phyloP scores from a whole-genome alignment of 2,888 invertebrate species.

The Amphiduros pacificus region DNA sequence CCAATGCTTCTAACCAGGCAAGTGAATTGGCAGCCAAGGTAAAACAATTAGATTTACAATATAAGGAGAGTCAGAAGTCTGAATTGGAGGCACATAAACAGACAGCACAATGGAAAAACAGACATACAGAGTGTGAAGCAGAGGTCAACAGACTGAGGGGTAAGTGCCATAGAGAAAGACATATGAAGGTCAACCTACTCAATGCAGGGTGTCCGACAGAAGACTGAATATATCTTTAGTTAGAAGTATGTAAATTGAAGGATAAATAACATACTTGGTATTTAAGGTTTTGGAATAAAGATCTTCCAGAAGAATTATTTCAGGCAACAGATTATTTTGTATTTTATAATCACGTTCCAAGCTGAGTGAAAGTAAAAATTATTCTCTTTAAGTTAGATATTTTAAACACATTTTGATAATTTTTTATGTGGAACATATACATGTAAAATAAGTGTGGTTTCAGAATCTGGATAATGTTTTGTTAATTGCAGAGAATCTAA shows the following conservation, averaged over 20 bases:
- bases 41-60: conserved; percentile 37
- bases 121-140: conserved; percentile 32
- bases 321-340: too few species aligned
- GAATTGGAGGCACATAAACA: conserved; percentile 37
- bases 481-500: neutral
- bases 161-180: too few species aligned
- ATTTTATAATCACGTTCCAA: too few species aligned
- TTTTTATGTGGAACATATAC: neutral
- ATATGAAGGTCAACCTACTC: too few species aligned
- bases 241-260: too few species aligned
- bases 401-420: neutral
- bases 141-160: conserved; percentile 38
- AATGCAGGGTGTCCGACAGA: too few species aligned
- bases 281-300: too few species aligned
- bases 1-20: conserved; percentile 38
- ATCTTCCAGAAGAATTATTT: too few species aligned
- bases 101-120: conserved; percentile 43
- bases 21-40: conserved; percentile 38
- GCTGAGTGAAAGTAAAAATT: too few species aligned
- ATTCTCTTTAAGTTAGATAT: neutral
- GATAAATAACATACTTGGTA: too few species aligned
- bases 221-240: too few species aligned
- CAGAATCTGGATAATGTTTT: neutral
- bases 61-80: conserved; percentile 35
- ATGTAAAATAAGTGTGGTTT: neutral